phyloP scores from a whole-genome alignment of 2,113 vertebrate species.

The Hypomesus transpacificus region DNA sequence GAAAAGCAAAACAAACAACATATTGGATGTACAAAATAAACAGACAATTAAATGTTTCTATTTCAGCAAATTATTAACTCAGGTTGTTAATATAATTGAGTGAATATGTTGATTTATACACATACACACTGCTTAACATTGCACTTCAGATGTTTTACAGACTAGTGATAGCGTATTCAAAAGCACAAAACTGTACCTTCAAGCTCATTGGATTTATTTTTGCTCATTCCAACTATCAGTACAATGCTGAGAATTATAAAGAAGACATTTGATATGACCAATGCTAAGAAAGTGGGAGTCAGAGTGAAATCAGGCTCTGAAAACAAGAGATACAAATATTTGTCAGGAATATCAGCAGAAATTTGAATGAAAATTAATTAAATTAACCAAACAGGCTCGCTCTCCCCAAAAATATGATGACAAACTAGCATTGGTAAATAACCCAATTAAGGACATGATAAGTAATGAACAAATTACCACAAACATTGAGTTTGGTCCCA shows the following conservation, averaged over 20 bases:
- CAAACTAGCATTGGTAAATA: neutral
- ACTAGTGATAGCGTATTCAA: neutral
- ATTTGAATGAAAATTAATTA: too few species aligned
- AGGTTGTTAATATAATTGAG: too few species aligned
- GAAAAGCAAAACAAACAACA: too few species aligned
- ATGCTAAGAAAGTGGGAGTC: neutral
- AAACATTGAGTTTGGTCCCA: neutral
- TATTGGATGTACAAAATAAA: too few species aligned
- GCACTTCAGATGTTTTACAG: neutral
- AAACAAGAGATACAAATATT: too few species aligned
- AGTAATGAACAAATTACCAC: neutral
- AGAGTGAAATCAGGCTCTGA: neutral
- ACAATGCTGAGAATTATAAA: neutral
- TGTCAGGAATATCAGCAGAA: too few species aligned
- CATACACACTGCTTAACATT: neutral
- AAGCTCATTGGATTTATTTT: neutral
- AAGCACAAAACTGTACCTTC: neutral
- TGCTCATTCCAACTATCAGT: neutral
- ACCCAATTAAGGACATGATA: neutral
- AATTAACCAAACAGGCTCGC: too few species aligned
- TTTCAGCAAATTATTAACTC: too few species aligned
- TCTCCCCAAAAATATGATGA: too few species aligned
- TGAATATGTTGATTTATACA: too few species aligned
- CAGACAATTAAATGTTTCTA: too few species aligned
- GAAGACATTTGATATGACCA: neutral